Percentiles rank a stretch among this genome's conserved stretches.
These are phyloP conservation scores for Ormia ochracea DNA, from an alignment of 2,888 invertebrate species.

Conservation along the genomic window DNA sequence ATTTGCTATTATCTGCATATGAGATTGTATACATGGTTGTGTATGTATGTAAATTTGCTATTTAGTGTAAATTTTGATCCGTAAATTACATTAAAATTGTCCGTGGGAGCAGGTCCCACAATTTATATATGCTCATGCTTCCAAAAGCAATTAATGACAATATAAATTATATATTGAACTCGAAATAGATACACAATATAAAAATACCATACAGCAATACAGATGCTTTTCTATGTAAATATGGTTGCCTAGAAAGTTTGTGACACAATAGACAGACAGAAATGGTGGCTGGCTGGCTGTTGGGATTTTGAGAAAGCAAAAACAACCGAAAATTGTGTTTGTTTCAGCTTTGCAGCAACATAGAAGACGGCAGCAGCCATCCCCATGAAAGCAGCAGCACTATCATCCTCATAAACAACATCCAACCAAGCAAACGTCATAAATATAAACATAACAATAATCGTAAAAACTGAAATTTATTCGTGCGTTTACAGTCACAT, in stretches of 20 bases:
- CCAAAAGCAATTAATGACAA: conserved; percentile 47
- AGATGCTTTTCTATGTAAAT: conserved; percentile 4
- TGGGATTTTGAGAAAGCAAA: conserved; percentile 54
- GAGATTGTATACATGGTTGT: neutral
- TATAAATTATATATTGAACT: conserved; percentile 14
- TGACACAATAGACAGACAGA: conserved; percentile 26
- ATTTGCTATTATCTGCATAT: neutral
- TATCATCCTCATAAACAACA: conserved; percentile 29
- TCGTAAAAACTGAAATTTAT: conserved; percentile 69
- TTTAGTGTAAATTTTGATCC: conserved; percentile 3
- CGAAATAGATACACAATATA: conserved; percentile 6
- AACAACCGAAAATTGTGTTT: conserved; percentile 2
- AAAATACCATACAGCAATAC: neutral
- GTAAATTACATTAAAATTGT: conserved; percentile 18
- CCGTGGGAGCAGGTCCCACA: conserved; percentile 18
- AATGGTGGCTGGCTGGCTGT: conserved; percentile 61
- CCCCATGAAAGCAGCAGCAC: conserved; percentile 36
- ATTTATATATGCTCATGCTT: conserved; percentile 22
- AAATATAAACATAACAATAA: conserved; percentile 76
- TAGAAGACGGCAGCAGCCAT: conserved; percentile 64
- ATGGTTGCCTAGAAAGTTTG: conserved; percentile 3
- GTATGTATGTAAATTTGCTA: no score
- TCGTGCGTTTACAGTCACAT: conserved; percentile 55
- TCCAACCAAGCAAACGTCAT: conserved; percentile 64
- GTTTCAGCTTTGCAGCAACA: conserved; percentile 44